phyloP scores from a whole-genome alignment of 2,888 invertebrate genomes.

The Agapostemon virescens region DNA sequence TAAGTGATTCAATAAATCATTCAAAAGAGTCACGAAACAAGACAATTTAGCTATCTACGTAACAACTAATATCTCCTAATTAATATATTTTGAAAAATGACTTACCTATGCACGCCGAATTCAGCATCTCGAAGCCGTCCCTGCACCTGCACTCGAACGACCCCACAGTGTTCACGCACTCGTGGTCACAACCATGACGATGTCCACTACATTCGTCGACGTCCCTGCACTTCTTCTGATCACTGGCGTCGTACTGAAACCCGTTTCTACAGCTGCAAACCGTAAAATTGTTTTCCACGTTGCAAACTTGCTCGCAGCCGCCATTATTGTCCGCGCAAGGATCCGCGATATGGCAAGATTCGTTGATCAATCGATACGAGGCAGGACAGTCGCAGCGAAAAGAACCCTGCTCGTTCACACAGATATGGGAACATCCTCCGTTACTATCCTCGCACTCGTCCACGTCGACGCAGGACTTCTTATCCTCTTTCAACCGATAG shows the following conservation, averaged over 20 bases:
- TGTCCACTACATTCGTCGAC: conserved; percentile 78
- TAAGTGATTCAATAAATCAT: too few species aligned
- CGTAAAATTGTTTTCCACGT: conserved; percentile 56
- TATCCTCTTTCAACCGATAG: conserved; percentile 78
- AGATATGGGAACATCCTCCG: conserved; percentile 81
- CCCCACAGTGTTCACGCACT: conserved; percentile 81
- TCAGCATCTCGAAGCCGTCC: conserved; percentile 69
- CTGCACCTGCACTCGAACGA: conserved; percentile 79
- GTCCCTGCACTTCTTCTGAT: conserved; percentile 76
- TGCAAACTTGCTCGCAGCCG: conserved; percentile 80
- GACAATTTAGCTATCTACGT: too few species aligned
- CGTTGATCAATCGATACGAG: conserved; percentile 72
- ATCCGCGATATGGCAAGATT: conserved; percentile 63
- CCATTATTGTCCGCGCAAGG: conserved; percentile 76
- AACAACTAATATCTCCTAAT: not conserved
- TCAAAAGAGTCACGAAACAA: too few species aligned
- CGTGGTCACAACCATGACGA: conserved; percentile 80
- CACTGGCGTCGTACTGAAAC: conserved; percentile 73
- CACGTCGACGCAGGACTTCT: conserved; percentile 79
- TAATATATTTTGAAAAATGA: conserved; percentile 4
- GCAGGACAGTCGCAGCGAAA: conserved; percentile 80
- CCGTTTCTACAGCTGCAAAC: conserved; percentile 78
- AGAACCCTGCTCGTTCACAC: conserved; percentile 82
- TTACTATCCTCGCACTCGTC: conserved; percentile 76
- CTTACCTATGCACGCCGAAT: conserved; percentile 71